phyloP scores from a whole-genome alignment of 2,797 vertebrate genomes.

The Pangasius djambal region DNA sequence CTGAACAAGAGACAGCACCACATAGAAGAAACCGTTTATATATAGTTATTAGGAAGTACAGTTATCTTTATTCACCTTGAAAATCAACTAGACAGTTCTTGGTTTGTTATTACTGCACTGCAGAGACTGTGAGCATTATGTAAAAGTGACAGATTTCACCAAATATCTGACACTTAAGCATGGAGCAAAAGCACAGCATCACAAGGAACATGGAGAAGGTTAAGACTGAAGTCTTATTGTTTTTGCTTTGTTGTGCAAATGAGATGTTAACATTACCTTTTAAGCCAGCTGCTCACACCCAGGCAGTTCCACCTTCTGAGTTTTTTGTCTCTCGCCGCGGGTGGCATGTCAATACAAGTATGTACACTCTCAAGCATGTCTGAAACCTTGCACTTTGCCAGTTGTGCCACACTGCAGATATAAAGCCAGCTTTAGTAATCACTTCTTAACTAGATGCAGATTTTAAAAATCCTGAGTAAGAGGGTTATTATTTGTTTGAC shows the following conservation, averaged over 20 bases:
- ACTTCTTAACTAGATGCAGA: not conserved
- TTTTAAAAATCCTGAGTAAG: not conserved
- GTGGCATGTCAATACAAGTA: not conserved
- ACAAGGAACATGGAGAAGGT: not conserved
- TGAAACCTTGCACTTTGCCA: not conserved
- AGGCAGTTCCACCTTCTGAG: not conserved
- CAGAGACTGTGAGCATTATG: not conserved
- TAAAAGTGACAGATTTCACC: not conserved
- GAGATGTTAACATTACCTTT: not conserved
- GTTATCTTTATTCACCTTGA: not conserved
- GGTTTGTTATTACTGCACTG: not conserved
- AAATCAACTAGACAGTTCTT: not conserved
- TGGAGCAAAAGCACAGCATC: not conserved
- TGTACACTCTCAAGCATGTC: too few relatives aligned
- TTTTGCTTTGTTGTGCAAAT: conserved; percentile 11
- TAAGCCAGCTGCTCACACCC: not conserved
- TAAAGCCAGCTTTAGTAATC: not conserved
- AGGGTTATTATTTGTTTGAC: not conserved
- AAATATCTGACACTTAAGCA: not conserved
- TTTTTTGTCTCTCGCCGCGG: not conserved
- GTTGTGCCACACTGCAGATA: not conserved
- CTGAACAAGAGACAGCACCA: not conserved
- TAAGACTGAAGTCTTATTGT: not conserved
- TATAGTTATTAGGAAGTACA: not conserved
- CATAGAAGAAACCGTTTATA: not conserved